phyloP scores from a whole-genome alignment of 2,113 vertebrate species.

The Onychostoma macrolepis region DNA sequence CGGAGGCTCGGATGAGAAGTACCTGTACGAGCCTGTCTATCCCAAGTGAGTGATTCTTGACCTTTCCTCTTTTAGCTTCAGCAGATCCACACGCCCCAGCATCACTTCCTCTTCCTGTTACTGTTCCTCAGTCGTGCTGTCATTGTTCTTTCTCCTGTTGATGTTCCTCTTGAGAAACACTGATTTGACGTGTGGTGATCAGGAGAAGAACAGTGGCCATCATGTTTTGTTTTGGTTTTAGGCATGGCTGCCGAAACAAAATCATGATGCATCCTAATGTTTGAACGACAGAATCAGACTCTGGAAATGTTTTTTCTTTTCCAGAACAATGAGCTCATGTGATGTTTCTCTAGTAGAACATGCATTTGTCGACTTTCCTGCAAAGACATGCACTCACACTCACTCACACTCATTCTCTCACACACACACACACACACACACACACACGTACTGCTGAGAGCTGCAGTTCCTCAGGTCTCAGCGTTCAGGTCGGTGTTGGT shows the following conservation, averaged over 20 bases:
- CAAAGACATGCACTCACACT: background rate
- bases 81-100: background rate
- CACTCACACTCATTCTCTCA: background rate
- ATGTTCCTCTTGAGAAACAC: background rate
- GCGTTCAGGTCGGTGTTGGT: background rate
- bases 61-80: background rate
- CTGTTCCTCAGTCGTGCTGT: background rate
- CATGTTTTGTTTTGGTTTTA: background rate
- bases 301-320: background rate
- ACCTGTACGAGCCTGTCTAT: constrained; percentile 93
- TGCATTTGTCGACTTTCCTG: background rate
- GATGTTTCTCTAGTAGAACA: background rate
- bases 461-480: background rate
- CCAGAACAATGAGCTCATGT: background rate
- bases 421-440: background rate
- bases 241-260: no score
- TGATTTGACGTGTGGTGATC: background rate
- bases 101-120: background rate
- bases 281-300: background rate
- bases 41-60: constrained; percentile 85
- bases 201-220: no score
- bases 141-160: background rate
- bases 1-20: constrained; percentile 86
- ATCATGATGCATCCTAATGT: background rate
- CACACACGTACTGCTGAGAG: background rate